Percentiles rank a stretch among this genome's conserved stretches.
Conservation (phyloP, 2,888 invertebrate genomes). For the Aleiodes leptofemur region DNA sequence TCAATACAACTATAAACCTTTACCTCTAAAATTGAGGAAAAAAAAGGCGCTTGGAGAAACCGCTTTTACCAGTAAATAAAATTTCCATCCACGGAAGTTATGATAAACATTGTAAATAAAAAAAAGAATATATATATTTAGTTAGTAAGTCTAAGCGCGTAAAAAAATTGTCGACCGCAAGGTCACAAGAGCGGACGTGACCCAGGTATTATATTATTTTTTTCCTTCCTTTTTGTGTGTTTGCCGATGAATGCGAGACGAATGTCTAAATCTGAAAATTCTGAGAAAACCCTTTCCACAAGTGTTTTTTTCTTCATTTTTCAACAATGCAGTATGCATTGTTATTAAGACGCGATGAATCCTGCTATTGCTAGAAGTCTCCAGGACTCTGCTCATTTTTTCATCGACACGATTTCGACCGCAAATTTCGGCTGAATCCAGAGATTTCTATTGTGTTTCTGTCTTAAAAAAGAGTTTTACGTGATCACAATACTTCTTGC, state of each 20-base stretch:
- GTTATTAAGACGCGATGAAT: neutral
- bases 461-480: neutral
- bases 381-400: no score
- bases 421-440: no score
- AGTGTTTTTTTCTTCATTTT: neutral
- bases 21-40: neutral
- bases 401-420: no score
- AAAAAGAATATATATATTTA: slow-evolving; percentile 4
- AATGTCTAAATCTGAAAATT: slow-evolving; percentile 31
- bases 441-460: no score
- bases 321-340: slow-evolving; percentile 5
- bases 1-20: neutral
- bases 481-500: slow-evolving; percentile 9
- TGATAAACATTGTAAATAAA: slow-evolving; percentile 22
- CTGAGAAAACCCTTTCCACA: slow-evolving; percentile 23
- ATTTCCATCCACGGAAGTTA: slow-evolving; percentile 12
- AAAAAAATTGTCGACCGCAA: slow-evolving; percentile 31
- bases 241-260: slow-evolving; percentile 36
- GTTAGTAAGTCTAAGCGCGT: slow-evolving; percentile 8
- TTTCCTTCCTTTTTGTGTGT: neutral
- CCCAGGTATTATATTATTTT: slow-evolving; percentile 8
- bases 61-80: neutral
- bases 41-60: slow-evolving; percentile 3
- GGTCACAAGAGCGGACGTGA: slow-evolving; percentile 38
- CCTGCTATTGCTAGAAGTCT: no score